Percentiles rank a stretch among this genome's conserved stretches.
These are phyloP conservation scores for Lepilemur ruficaudatus DNA, from an alignment of 2,797 vertebrate species.

Conservation along the genomic window DNA sequence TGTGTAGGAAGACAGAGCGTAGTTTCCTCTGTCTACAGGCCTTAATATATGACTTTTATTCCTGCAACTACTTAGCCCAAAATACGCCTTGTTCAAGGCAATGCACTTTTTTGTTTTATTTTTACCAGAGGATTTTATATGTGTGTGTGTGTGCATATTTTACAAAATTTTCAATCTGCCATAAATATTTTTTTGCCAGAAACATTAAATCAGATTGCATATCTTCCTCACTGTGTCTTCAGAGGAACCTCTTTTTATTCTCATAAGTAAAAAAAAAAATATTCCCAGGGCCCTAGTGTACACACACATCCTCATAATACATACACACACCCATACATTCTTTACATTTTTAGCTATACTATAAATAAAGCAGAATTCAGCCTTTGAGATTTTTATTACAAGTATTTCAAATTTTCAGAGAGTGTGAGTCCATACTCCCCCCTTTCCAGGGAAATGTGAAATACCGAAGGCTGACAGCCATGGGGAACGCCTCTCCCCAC, in stretches of 20 bases:
- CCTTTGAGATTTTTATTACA: not conserved
- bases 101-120: constrained; percentile 54
- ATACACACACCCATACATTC: not conserved
- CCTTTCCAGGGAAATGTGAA: not conserved
- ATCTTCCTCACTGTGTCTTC: constrained; percentile 57
- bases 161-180: constrained; percentile 53
- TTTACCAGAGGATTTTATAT: constrained; percentile 59
- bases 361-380: not conserved
- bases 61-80: constrained; percentile 52
- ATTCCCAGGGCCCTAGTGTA: constrained; percentile 34
- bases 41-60: constrained; percentile 47
- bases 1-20: not conserved
- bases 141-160: constrained; percentile 27
- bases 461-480: not conserved
- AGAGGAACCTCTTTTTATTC: constrained; percentile 58
- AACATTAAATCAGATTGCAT: constrained; percentile 46
- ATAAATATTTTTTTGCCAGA: constrained; percentile 73
- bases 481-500: too few species aligned
- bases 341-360: not conserved
- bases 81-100: constrained; percentile 67
- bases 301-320: not conserved
- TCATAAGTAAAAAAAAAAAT: not conserved
- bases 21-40: not conserved
- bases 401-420: not conserved
- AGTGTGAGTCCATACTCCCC: rapidly evolving